These are phyloP conservation scores for Omphaloscelis lunosa DNA, from an alignment of 2,888 invertebrate species.

Conservation along the genomic window DNA sequence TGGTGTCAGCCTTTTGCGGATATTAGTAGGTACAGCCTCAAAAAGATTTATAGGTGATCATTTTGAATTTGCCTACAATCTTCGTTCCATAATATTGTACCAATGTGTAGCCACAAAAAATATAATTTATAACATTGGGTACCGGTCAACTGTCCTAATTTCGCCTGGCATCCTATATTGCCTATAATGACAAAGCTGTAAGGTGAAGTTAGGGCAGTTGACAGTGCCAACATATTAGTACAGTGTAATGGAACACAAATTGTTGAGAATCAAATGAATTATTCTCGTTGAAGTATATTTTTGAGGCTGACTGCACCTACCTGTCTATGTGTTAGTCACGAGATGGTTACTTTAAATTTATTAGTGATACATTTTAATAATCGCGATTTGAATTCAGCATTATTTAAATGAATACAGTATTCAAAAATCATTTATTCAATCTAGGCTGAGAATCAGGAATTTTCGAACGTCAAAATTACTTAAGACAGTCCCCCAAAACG, in stretches of 20 bases:
- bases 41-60: not conserved
- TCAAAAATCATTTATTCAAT: too few relatives aligned
- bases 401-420: not conserved
- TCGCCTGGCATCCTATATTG: too few relatives aligned
- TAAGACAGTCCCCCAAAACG: too few relatives aligned
- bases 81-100: not conserved
- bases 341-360: not conserved
- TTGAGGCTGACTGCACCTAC: not conserved
- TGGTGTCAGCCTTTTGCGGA: conserved; percentile 27
- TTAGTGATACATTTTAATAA: not conserved
- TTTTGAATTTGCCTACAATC: too few relatives aligned
- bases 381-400: not conserved
- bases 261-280: not conserved
- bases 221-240: too few relatives aligned
- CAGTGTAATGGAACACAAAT: not conserved
- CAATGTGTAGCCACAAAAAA: not conserved
- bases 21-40: not conserved
- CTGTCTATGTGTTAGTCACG: not conserved
- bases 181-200: too few relatives aligned
- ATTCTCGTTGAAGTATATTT: not conserved
- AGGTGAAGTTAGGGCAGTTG: too few relatives aligned
- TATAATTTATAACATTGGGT: not conserved
- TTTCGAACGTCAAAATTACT: too few relatives aligned
- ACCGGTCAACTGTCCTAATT: too few relatives aligned
- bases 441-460: too few relatives aligned